Base-by-base conservation (phyloP, 2,888 invertebrate species). In the Eupeodes luniger region DNA sequence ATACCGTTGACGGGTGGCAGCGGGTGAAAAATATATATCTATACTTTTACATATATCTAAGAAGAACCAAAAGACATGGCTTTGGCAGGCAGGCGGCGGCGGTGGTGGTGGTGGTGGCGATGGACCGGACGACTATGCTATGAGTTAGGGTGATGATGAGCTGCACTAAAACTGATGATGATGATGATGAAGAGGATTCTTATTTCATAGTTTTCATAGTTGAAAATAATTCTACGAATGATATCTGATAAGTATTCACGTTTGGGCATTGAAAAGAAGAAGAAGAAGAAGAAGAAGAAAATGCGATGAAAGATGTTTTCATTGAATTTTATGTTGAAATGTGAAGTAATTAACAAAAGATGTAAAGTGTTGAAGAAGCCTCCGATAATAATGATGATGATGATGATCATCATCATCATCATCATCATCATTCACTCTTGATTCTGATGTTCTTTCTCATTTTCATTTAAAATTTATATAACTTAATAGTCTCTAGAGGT, bases 161-260 rank as follows among this genome's bases (percentile, higher is more conserved):
- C 51, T 36, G 27, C 67, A 67, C 49, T 51, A 34, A 34, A 67
- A 67, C 5, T 82, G 67, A 82, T 78, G 79, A 82, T 70, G 78
- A 81, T 19, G 19, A 83, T 79, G 79, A 80, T 83, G 83, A 81
- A 62, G 84, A 81, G 64, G 88, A 88, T 81, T 87, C 77, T 57
- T 74, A 81, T 88, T 84, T 84, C 77, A 74, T 80, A 72, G 79
- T 55, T 64, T 75, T 55, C 76, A 27, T 27, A 27, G 59, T 51
- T 64, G 88, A 49, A 84, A 85, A 81, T 88, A 85, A 81, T 88
- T 67, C 59, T 74, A 55, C 14, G 81, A 88, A 88, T 19, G 88
- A 78, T 75, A 85, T 78, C 70, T 16, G 88, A 88, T 84, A 75
- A 69, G 81, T 51, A 49, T 34, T 72, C 72, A 59, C 72, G 72